A percentile compares a stretch with the other conserved stretches of the same genome.
Evolutionary conservation across 1,140 invertebrate genomes (phyloP).

Genomic region (Trichonephila inaurata): DNA sequence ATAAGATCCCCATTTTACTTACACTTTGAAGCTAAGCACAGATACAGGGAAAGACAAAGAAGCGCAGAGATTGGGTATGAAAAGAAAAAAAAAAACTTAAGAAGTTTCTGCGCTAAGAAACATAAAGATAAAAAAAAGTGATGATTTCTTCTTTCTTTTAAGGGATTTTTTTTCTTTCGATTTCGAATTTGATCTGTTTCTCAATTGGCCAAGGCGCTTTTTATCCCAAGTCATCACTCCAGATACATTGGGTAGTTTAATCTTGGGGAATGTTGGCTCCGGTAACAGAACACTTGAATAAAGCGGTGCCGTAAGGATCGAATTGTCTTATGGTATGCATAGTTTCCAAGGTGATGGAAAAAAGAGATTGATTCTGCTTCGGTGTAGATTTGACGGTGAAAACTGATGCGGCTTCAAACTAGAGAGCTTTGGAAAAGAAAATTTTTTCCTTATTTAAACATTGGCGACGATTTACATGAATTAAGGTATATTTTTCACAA

Average conservation of each 20-base stretch:
- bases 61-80: neutral
- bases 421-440: neutral
- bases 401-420: constrained; percentile 28
- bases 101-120: neutral
- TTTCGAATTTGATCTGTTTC: constrained; percentile 45
- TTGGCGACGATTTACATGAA: neutral
- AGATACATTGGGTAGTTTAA: constrained; percentile 45
- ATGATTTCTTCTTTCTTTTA: too few relatives aligned
- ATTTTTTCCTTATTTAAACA: neutral
- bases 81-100: neutral
- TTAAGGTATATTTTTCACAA: neutral
- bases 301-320: constrained; percentile 11
- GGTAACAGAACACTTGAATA: constrained; percentile 15
- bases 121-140: neutral
- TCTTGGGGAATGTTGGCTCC: constrained; percentile 32
- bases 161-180: neutral
- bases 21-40: neutral
- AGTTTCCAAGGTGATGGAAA: constrained; percentile 16
- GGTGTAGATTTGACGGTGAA: constrained; percentile 17
- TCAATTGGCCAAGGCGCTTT: constrained; percentile 38
- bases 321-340: constrained; percentile 43
- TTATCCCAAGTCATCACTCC: constrained; percentile 46
- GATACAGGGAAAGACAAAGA: neutral
- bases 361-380: constrained; percentile 45
- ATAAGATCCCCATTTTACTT: neutral